Conservation (phyloP, 2,888 invertebrate species). For the Clistopyga incitator region DNA sequence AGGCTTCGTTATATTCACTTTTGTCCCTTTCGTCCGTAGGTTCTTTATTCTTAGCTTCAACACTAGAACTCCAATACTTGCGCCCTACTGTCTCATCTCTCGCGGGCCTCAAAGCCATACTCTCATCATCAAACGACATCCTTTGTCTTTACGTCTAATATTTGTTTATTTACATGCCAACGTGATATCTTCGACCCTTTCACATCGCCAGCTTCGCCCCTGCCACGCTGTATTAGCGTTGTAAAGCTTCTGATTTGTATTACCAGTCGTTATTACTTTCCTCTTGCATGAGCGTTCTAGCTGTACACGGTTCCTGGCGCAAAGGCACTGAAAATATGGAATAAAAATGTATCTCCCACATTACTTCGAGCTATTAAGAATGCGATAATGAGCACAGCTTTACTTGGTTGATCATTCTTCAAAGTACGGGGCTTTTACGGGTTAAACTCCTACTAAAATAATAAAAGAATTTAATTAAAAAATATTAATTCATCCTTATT, state of each 20-base stretch:
- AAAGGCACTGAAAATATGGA: not conserved
- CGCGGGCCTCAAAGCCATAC: not conserved
- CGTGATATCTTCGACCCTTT: constrained; percentile 21
- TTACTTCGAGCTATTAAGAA: not conserved
- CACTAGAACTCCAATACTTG: not conserved
- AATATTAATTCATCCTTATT: too few species aligned
- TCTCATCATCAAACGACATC: constrained; percentile 4
- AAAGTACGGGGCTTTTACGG: too few species aligned
- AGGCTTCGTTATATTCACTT: constrained; percentile 24
- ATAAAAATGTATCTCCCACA: not conserved
- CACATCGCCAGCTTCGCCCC: constrained; percentile 3
- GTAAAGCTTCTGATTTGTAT: constrained; percentile 25
- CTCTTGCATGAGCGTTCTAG: not conserved
- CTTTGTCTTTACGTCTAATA: constrained; percentile 20
- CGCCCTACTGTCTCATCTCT: not conserved
- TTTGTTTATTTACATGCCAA: constrained; percentile 35
- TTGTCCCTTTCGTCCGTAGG: constrained; percentile 7
- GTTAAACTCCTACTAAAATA: too few species aligned
- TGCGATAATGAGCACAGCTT: too few species aligned
- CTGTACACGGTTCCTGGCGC: not conserved
- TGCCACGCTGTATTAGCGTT: not conserved
- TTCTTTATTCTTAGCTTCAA: constrained; percentile 31
- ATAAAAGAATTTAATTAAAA: too few species aligned
- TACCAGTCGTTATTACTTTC: constrained; percentile 17
- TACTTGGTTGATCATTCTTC: too few species aligned